Base-by-base conservation (phyloP, 2,113 vertebrate species). In the Nycticorax nycticorax region DNA sequence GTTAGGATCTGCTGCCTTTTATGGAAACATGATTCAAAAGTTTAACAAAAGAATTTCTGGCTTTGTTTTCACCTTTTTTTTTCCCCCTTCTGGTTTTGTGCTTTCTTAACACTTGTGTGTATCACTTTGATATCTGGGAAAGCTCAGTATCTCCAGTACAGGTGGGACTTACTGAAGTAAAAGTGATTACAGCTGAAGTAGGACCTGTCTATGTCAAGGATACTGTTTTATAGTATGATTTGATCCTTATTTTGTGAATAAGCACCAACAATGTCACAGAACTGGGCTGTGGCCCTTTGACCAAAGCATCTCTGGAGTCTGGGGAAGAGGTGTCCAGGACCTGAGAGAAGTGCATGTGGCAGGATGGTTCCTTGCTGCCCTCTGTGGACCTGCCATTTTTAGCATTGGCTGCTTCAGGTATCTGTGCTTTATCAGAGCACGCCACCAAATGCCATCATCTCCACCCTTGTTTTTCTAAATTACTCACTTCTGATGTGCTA, bases 21-120 rank as follows among this genome's bases (percentile, higher is more conserved):
- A 75, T 56, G 24, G 55, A 92, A 71, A n/a, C 23, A 67, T n/a
- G 59, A 91, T 66, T 94, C 77, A 77, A 92, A 96, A 93, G 47
- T 33, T 64, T 89, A 83, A 67, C n/a, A 74, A 85, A 90, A 94
- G 10, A 13, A 45, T 89, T 83, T 89, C 60, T 93, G 67, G 24
- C 17, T 62, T 53, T 78, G 18, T 75, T 87, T 57, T 85, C 43
- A 26, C 9, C 27, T 45, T 17, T 35, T 4, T 2, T 28, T 14
- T 8, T 0, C 4, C 14, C 26, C 5, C 5, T 63, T 86, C 39
- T 77, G 18, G 5, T 48, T 75, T 80, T 66, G 39, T 88, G 37
- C 68, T 77, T 88, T 63, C 47, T 83, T 79, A 52, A 67, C 39
- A 47, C 8, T 91, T 56, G 19, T 37, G 9, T 72, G 11, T 69